Base-by-base conservation (phyloP, 2,113 vertebrate genomes). In the Sigmodon hispidus region DNA sequence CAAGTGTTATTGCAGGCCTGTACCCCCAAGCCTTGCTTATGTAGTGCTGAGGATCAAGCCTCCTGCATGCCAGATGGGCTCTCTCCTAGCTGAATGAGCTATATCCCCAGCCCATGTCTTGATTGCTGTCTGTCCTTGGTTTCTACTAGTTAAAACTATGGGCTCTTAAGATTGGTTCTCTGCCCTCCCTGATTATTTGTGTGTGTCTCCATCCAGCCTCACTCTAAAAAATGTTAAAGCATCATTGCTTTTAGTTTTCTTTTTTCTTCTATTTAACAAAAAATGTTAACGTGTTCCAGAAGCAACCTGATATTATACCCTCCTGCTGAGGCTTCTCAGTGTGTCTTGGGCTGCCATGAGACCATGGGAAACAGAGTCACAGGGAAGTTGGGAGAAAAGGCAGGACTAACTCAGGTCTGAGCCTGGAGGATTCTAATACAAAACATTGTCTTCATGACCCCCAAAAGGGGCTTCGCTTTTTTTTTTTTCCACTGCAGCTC, bases 361-460 rank as follows among this genome's bases (percentile, higher is more conserved):
- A 93, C 94, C 80, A 70, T 94, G 95, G 77, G 88, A 95, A 86
- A 97, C 87, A 93, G 97, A 94, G 36, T 10, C 24, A 3, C 2
- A 4, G 52, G 86, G 55, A 95, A 89, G 72, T 45, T 7, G 67
- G 91, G 87, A 89, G 76, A 80, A 67, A 52, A 86, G 57, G 31
- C 57, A 67, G 76, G 57, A 63, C 88, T 65, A 96, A 96, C 97
- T n/a, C n/a, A n/a, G n/a, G n/a, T n/a, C 88, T 13, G 5, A 76
- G 52, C 70, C 61, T 94, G 45, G 63, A 80, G 97, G 94, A 81
- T 79, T 94, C 93, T 95, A 96, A 86, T 91, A 43, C 40, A 19
- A 7, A 63, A 92, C 91, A 63, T 83, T 95, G 96, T 86, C 96
- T 89, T 83, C 94, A 69, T 96, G 88, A 96, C 94, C 93, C 96